Base-by-base conservation (phyloP, 2,888 invertebrate species). In the Scelioninae gen. 1 region DNA sequence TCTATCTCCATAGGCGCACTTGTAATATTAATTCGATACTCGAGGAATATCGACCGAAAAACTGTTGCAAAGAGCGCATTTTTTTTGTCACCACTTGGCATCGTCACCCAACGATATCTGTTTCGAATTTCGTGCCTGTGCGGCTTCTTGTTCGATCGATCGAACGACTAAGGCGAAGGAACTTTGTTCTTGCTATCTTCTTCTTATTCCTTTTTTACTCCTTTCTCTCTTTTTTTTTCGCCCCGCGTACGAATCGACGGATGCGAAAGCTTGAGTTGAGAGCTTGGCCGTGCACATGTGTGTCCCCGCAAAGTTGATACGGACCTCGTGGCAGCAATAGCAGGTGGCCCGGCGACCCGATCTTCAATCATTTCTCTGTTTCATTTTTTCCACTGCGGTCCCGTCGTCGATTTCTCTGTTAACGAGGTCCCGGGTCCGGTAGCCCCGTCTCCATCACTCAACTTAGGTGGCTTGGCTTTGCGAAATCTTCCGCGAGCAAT, bases 101-200 rank as follows among this genome's bases (percentile, higher is more conserved):
- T 72, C 77, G 81, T 80, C 80, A 75, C 72, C 77, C 66, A 32
- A 68, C 77, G 63, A 82, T 77, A 81, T 82, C 60, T 82, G 82
- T 77, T 77, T 80, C 80, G 58, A 84, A 78, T 82, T 82, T 76
- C 76, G 74, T 74, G 66, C 72, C 63, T 77, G 77, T 82, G 80
- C 80, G 84, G 84, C 82, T 84, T 84, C 84, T 77, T 63, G 60
- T 82, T 38, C 82, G 77, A 84, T 82, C 84, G 84, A 84, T 82
- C 82, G 79, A 55, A 71, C 49, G 29, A 58, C 72, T 49, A 63
- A 62, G 79, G 13, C 78, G 56, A 31, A 65, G 51, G 60, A 65
- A 69, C 76, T 56, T 51, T 49, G 58, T 72, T 68, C 60, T 72
- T 80, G 49, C 31, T 51, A 45, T 76, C 63, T 56, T 69, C 55